Conservation (phyloP, 2,113 vertebrate genomes). For the Lipophrys pholis region DNA sequence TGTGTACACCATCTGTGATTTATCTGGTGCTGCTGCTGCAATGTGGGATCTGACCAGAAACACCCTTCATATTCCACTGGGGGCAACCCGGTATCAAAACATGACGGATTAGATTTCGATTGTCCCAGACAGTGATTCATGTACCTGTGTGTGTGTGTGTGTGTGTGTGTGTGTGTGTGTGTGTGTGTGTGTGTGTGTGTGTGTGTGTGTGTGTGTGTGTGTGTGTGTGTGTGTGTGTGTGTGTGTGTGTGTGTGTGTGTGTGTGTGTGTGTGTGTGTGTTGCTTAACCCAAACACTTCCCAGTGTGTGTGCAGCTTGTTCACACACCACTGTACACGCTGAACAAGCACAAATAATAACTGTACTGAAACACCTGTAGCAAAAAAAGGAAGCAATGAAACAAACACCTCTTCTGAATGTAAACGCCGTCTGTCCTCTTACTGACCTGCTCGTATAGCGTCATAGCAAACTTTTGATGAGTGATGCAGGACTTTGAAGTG, state of each 20-base stretch:
- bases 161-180: no score
- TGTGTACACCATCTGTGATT: constrained; percentile 51
- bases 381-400: constrained; percentile 1
- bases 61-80: constrained; percentile 52
- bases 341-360: constrained; percentile 26
- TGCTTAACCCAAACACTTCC: constrained; percentile 19
- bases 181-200: constrained; percentile 6
- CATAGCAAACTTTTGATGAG: constrained; percentile 99
- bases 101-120: constrained; percentile 70
- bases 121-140: constrained; percentile 69
- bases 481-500: constrained; percentile 96
- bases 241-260: constrained; percentile 8
- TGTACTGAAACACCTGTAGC: neutral
- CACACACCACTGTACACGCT: constrained; percentile 1
- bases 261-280: neutral
- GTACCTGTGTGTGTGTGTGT: constrained; percentile 27
- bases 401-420: neutral
- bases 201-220: constrained; percentile 2
- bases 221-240: constrained; percentile 7
- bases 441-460: constrained; percentile 96
- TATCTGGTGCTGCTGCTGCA: constrained; percentile 42
- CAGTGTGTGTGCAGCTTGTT: constrained; percentile 6
- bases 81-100: constrained; percentile 52
- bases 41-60: constrained; percentile 51
- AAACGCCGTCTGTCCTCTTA: neutral